Evolutionary conservation across 1,140 invertebrate species (phyloP).

Genomic region (Brachionus paranguensis): DNA sequence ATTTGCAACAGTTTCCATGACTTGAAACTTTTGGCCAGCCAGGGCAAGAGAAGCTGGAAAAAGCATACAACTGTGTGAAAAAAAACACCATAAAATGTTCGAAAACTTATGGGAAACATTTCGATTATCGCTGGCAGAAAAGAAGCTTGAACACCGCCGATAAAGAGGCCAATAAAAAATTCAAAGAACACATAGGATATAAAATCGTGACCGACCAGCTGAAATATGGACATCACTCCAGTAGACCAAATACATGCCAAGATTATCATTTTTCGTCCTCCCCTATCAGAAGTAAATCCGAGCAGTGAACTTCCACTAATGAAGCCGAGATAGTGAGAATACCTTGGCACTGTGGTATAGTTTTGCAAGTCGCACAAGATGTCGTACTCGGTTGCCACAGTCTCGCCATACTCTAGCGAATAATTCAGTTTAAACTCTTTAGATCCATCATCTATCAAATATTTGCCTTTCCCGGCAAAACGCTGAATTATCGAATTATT

Average conservation of each 20-base stretch:
- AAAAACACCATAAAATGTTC: constrained; percentile 36
- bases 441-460: background rate
- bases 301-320: constrained; percentile 7
- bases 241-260: constrained; percentile 11
- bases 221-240: constrained; percentile 29
- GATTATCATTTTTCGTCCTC: constrained; percentile 39
- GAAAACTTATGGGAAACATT: constrained; percentile 31
- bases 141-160: constrained; percentile 7
- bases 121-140: constrained; percentile 35
- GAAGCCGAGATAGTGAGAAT: background rate
- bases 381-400: background rate
- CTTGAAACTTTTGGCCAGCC: background rate
- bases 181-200: constrained; percentile 32
- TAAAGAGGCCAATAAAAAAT: constrained; percentile 35
- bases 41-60: constrained; percentile 31
- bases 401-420: background rate
- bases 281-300: constrained; percentile 7
- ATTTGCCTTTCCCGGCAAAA: background rate
- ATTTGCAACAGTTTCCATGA: constrained; percentile 35
- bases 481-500: background rate
- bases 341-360: background rate
- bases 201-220: constrained; percentile 39
- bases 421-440: background rate
- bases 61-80: background rate
- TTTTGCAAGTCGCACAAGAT: background rate